Evolutionary conservation across 2,888 invertebrate genomes (phyloP), one percentile per base, ranked within the genome.

Genomic region (Priapulus caudatus): DNA sequence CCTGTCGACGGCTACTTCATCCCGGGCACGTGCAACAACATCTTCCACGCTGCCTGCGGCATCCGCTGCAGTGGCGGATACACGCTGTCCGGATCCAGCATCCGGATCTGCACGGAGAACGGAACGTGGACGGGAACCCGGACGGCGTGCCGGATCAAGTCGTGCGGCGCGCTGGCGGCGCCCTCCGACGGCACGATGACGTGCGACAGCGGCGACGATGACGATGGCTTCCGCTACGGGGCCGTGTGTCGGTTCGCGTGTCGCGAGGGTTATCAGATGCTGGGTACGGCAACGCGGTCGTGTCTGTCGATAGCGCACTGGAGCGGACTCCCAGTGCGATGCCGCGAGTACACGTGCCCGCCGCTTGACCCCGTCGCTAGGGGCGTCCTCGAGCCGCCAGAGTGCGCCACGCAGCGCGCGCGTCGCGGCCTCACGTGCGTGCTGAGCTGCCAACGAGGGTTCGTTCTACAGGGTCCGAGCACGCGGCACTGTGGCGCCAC

Each of bases 41-140:
- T 80, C 3, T 73, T 81, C 48, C 80, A 82, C 64, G 80, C 81
- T n/a, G 82, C 81, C 0, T 83, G 82, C 66, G 82, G 82, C 1
- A 72, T 81, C 4, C 72, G 80, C 45, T 83, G 83, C 63, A 75
- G 77, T 60, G 77, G 80, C 21, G 82, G 83, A 1, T 83, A 79
- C 65, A 74, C 65, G 61, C 73, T 63, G 61, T 65, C 58, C 65
- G 79, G 67, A 15, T 73, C 72, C 58, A 71, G 70, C 59, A 77
- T 82, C 46, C 69, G 81, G 52, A 70, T 82, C 5, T 83, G 83
- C 62, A 75, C 77, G 56, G 76, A 75, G 53, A 76, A 79, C 64
- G 81, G 80, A 1, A 74, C 73, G 4, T 83, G 83, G 83, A 79
- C 80, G 5, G 82, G 83, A 2, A 72, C 70, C n/a, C 73, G 78